Evolutionary conservation across 2,113 vertebrate genomes (phyloP).

Genomic region (Onychorhynchus coronatus): DNA sequence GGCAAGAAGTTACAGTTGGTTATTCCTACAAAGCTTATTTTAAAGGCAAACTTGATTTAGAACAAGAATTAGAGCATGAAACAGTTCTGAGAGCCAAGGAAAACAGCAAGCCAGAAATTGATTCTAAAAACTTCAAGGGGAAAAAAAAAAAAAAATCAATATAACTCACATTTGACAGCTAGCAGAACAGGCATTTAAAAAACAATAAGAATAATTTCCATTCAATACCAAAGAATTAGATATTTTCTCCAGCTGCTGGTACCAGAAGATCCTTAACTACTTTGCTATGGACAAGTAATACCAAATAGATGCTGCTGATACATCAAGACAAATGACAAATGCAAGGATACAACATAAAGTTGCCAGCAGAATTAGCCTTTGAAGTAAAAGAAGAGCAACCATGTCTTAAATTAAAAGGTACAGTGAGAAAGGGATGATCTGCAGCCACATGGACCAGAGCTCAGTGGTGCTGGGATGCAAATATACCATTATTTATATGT

Average conservation of each 20-base stretch:
- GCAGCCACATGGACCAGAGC: background rate
- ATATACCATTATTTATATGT: background rate
- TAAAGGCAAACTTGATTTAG: background rate
- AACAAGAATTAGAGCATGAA: background rate
- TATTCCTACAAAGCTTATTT: background rate
- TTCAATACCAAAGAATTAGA: background rate
- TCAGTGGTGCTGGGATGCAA: background rate
- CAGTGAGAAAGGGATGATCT: background rate
- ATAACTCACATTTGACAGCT: background rate
- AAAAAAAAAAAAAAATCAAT: background rate
- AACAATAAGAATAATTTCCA: background rate
- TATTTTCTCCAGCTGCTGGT: background rate
- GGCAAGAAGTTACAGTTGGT: background rate
- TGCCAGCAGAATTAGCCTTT: background rate
- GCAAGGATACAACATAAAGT: background rate
- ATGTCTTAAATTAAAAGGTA: background rate
- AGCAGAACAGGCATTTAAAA: background rate
- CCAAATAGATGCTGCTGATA: background rate
- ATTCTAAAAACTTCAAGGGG: background rate
- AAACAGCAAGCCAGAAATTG: background rate
- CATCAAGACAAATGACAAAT: background rate
- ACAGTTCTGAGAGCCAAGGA: background rate
- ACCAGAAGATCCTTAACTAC: background rate
- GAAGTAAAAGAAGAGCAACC: background rate
- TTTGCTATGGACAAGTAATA: background rate